Evolutionary conservation across 2,113 vertebrate genomes (phyloP).

Genomic region (Urocolius indicus): DNA sequence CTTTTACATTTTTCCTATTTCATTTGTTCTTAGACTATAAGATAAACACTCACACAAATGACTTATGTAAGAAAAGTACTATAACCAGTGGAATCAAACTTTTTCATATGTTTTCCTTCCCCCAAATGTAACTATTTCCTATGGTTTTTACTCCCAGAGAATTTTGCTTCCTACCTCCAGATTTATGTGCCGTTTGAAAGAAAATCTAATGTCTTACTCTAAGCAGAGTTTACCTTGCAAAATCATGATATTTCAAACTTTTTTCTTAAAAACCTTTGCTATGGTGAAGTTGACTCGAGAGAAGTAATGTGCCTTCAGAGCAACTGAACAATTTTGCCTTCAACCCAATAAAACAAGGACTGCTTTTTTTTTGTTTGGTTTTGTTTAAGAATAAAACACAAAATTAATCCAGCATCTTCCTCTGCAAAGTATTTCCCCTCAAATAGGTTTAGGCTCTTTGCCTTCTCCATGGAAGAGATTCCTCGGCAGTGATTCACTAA

Average conservation of each 20-base stretch:
- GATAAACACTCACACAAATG: conserved; percentile 20
- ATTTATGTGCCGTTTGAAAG: background rate
- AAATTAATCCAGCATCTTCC: background rate
- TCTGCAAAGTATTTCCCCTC: background rate
- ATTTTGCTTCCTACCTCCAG: background rate
- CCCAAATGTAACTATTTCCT: background rate
- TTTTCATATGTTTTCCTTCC: background rate
- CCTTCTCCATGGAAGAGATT: background rate
- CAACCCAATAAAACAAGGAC: background rate
- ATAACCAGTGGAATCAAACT: background rate
- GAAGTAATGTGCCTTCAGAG: background rate
- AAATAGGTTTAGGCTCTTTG: background rate
- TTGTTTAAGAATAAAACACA: background rate
- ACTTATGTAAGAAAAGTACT: background rate
- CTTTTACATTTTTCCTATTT: conserved; percentile 26
- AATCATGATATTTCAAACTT: background rate
- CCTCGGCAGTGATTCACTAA: background rate
- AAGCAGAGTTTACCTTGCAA: background rate
- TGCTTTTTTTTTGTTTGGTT: background rate
- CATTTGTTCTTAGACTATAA: background rate
- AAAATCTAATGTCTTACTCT: background rate
- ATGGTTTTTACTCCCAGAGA: background rate
- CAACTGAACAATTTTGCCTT: background rate
- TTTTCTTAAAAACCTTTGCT: background rate
- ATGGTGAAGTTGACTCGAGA: background rate